Conservation (phyloP, 2,888 invertebrate genomes). For the Melieria crassipennis region DNA sequence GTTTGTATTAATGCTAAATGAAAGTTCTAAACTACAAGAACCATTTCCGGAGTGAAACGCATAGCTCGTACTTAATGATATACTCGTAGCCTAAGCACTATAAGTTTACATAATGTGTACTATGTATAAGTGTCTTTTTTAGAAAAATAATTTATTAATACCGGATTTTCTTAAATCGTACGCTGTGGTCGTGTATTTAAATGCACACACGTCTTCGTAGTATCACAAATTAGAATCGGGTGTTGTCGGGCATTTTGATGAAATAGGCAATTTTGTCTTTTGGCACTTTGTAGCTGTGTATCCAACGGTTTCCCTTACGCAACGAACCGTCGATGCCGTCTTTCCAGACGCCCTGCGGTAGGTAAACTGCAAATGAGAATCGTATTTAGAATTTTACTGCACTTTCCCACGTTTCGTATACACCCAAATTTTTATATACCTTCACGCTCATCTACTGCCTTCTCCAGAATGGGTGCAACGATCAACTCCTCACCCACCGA, state of each 20-base stretch:
- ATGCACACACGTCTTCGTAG: background rate
- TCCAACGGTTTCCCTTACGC: conserved; percentile 89
- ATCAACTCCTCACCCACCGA: conserved; percentile 89
- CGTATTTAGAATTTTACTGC: conserved; percentile 1
- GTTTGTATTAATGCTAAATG: too few relatives aligned
- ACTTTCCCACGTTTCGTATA: background rate
- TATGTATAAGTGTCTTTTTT: too few relatives aligned
- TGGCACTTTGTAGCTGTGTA: conserved; percentile 86
- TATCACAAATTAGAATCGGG: conserved; percentile 70
- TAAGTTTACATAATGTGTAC: too few relatives aligned
- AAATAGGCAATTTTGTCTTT: conserved; percentile 85
- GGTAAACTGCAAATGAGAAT: conserved; percentile 73
- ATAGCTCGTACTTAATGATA: too few relatives aligned
- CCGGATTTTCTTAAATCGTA: too few relatives aligned
- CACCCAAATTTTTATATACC: conserved; percentile 59
- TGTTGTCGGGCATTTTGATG: conserved; percentile 84
- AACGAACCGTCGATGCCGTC: conserved; percentile 89
- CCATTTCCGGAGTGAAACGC: too few relatives aligned
- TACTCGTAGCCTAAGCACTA: too few relatives aligned
- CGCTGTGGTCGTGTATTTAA: too few relatives aligned
- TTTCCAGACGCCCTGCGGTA: conserved; percentile 92
- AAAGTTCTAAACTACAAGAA: too few relatives aligned
- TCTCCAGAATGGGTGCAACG: conserved; percentile 85
- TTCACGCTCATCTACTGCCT: conserved; percentile 77
- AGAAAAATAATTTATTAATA: too few relatives aligned